Percentiles rank a stretch among this genome's conserved stretches.
These are phyloP conservation scores for Neria commutata DNA, from an alignment of 2,888 invertebrate genomes.

Conservation along the genomic window DNA sequence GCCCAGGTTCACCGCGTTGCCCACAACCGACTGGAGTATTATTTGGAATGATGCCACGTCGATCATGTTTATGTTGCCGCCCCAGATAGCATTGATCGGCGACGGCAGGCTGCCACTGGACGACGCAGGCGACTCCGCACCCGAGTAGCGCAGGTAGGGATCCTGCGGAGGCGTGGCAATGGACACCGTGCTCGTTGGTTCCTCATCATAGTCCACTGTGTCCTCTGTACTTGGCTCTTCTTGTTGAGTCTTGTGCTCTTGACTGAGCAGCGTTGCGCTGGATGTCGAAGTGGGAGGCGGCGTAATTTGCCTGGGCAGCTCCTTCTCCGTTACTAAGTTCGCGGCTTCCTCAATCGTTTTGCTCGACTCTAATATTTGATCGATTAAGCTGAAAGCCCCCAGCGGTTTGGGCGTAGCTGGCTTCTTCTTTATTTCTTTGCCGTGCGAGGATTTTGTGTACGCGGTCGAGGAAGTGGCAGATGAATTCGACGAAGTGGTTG, in stretches of 20 bases:
- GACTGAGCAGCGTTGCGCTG: background rate
- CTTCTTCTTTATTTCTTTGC: conserved; percentile 10
- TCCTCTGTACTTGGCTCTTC: no score
- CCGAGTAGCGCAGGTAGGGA: conserved; percentile 48
- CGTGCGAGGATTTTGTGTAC: conserved; percentile 18
- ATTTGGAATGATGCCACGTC: conserved; percentile 89
- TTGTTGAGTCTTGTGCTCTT: conserved; percentile 9
- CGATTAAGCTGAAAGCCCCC: conserved; percentile 53
- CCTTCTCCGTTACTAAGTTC: conserved; percentile 44
- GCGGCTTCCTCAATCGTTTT: conserved; percentile 60
- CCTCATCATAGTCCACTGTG: conserved; percentile 67
- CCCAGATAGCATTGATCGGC: conserved; percentile 53
- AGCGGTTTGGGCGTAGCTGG: conserved; percentile 16
- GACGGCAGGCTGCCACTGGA: conserved; percentile 7
- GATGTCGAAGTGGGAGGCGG: background rate
- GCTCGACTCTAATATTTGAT: conserved; percentile 59
- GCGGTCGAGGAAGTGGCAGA: conserved; percentile 7
- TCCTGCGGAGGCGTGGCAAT: conserved; percentile 65
- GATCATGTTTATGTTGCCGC: conserved; percentile 86
- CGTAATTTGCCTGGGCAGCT: background rate
- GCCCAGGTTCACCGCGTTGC: conserved; percentile 62
- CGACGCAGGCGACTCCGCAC: conserved; percentile 22
- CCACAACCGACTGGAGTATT: conserved; percentile 78
- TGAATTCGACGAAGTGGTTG: background rate
- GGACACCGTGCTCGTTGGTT: conserved; percentile 76